These are phyloP conservation scores for Wasmannia auropunctata DNA, from an alignment of 1,140 invertebrate genomes.

Conservation along the genomic window DNA sequence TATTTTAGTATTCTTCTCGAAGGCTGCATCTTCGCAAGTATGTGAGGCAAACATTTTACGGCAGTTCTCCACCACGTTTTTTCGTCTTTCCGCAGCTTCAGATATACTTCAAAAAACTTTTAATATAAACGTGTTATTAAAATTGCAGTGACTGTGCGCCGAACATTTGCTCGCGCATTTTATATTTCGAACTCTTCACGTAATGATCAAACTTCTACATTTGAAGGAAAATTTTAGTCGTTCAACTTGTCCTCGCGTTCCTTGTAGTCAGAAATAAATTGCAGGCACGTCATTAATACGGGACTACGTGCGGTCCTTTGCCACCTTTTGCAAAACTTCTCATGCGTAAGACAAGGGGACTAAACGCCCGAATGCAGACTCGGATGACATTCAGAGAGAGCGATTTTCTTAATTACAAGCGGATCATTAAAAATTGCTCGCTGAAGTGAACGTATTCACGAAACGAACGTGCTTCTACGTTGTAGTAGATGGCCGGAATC, in stretches of 20 bases:
- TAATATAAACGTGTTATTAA: conserved; percentile 13
- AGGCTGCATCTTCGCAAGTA: not conserved
- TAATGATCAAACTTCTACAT: conserved; percentile 31
- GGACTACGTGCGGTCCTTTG: not conserved
- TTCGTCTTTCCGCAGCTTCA: not conserved
- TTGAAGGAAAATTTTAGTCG: not conserved
- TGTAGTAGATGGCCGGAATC: not conserved
- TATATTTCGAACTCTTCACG: not conserved
- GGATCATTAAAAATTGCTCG: conserved; percentile 65
- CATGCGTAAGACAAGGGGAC: not conserved
- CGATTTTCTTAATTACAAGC: conserved; percentile 52
- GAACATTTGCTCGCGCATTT: not conserved
- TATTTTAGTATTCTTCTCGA: conserved; percentile 4
- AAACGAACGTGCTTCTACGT: conserved; percentile 13
- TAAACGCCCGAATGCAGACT: not conserved
- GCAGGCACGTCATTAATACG: conserved; percentile 17
- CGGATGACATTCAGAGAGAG: not conserved
- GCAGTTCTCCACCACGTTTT: not conserved
- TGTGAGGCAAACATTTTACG: not conserved
- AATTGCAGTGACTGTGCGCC: not conserved
- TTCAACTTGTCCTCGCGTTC: not conserved
- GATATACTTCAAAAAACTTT: not conserved
- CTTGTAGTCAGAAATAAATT: conserved; percentile 1
- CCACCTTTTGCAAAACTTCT: not conserved
- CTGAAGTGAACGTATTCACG: conserved; percentile 52